These are phyloP conservation scores for Synanthedon andrenaeformis DNA, from an alignment of 2,888 invertebrate species.

Conservation along the genomic window DNA sequence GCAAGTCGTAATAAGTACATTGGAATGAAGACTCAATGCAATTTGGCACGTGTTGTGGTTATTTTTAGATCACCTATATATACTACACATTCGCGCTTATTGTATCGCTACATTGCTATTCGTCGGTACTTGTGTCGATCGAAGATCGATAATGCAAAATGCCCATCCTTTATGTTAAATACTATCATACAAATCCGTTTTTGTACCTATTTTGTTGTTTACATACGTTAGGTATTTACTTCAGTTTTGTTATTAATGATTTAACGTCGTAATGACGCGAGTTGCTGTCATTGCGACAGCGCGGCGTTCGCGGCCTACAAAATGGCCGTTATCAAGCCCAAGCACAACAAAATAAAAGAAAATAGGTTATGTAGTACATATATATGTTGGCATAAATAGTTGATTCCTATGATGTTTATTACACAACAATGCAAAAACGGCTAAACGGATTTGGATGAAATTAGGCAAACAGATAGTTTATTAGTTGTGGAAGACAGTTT, in stretches of 20 bases:
- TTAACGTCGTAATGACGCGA: slow-evolving; percentile 58
- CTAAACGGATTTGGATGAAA: too few relatives aligned
- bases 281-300: slow-evolving; percentile 39
- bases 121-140: slow-evolving; percentile 1
- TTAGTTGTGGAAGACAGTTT: too few relatives aligned
- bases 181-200: not conserved
- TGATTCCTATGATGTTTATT: too few relatives aligned
- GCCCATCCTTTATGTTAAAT: not conserved
- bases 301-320: slow-evolving; percentile 23
- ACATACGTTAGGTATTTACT: not conserved
- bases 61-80: slow-evolving; percentile 48
- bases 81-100: slow-evolving; percentile 16
- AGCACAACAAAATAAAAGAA: slow-evolving; percentile 1
- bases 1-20: too few relatives aligned
- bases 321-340: slow-evolving; percentile 30
- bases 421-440: too few relatives aligned
- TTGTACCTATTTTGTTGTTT: not conserved
- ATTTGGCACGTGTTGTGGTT: slow-evolving; percentile 51
- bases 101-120: not conserved
- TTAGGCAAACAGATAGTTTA: too few relatives aligned
- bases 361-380: too few relatives aligned
- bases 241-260: slow-evolving; percentile 56
- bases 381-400: too few relatives aligned
- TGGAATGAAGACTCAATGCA: not conserved
- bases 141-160: slow-evolving; percentile 24